phyloP scores from a whole-genome alignment of 2,113 vertebrate species.

The Tinamus guttatus region DNA sequence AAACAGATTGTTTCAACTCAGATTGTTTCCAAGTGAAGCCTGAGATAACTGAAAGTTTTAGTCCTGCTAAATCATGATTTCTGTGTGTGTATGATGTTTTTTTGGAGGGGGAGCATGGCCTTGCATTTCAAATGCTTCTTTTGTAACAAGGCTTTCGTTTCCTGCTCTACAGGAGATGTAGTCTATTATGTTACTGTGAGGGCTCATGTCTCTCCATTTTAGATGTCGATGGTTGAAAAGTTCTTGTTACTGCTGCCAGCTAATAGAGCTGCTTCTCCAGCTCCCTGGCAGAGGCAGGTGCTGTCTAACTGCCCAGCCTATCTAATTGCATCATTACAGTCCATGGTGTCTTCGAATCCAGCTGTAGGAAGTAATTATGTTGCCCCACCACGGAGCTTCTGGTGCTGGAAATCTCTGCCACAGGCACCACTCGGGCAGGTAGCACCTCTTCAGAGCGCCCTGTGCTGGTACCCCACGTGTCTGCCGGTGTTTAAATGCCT shows the following conservation, averaged over 20 bases:
- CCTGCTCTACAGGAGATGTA: not conserved
- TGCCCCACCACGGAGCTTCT: not conserved
- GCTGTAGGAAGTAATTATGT: not conserved
- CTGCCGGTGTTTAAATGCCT: not conserved
- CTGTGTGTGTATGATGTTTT: not conserved
- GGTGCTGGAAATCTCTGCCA: not conserved
- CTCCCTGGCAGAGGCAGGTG: not conserved
- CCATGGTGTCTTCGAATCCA: not conserved
- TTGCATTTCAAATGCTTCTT: not conserved
- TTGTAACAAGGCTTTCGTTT: not conserved
- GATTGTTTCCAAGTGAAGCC: not conserved
- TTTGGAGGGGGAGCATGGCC: not conserved
- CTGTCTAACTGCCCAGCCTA: not conserved
- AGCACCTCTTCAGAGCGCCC: not conserved
- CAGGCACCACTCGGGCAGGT: not conserved
- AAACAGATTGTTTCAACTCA: not conserved
- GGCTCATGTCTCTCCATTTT: not conserved
- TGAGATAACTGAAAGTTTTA: not conserved
- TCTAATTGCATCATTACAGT: not conserved
- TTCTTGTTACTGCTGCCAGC: not conserved
- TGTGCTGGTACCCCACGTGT: not conserved
- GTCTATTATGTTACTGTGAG: accelerated
- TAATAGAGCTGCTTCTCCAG: not conserved
- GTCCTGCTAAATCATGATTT: not conserved
- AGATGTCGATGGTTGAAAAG: not conserved